Evolutionary conservation across 2,888 invertebrate genomes (phyloP).

Genomic region (Rhogogaster chlorosoma): DNA sequence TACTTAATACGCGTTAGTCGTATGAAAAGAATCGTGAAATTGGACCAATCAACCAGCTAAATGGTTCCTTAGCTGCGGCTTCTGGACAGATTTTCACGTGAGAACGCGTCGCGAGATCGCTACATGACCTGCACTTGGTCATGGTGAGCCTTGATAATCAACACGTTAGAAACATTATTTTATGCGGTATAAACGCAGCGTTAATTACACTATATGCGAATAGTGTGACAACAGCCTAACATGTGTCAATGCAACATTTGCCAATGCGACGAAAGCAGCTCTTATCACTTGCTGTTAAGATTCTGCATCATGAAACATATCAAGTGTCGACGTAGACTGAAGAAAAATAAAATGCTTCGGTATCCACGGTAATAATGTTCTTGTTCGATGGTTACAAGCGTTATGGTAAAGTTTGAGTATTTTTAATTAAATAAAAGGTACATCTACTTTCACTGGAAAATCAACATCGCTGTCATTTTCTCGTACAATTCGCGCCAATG

Average conservation of each 20-base stretch:
- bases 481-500: background rate
- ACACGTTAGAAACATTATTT: background rate
- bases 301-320: slow-evolving; percentile 9
- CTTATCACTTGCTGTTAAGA: slow-evolving; percentile 26
- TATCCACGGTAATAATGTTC: background rate
- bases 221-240: background rate
- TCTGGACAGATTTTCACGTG: slow-evolving; percentile 32
- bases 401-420: background rate
- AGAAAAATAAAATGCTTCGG: background rate
- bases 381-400: background rate
- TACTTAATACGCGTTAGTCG: slow-evolving; percentile 50
- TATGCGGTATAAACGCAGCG: background rate
- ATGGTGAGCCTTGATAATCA: background rate
- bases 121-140: background rate
- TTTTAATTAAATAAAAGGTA: background rate
- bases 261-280: background rate
- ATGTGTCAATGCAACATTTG: background rate
- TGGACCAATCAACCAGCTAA: slow-evolving; percentile 67
- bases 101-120: background rate
- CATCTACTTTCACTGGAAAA: background rate
- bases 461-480: background rate
- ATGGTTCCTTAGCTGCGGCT: slow-evolving; percentile 57
- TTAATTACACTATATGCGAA: background rate
- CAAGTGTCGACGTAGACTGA: background rate
- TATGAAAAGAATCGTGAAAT: slow-evolving; percentile 68